Base-by-base conservation (phyloP, 2,797 vertebrate genomes). In the Chrosomus eos region DNA sequence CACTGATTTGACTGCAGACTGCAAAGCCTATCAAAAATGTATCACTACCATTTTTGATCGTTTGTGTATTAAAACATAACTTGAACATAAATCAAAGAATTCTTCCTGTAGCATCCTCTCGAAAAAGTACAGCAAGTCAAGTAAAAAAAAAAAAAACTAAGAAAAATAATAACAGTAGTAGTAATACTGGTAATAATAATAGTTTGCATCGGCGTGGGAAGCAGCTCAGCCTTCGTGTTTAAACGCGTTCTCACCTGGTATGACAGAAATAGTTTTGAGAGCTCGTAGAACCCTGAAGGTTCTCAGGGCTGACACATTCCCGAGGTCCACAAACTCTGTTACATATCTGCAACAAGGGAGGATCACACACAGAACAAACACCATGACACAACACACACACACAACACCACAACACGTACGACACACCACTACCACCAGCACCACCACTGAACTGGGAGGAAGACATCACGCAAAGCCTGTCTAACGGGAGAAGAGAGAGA, bases 231-330 rank as follows among this genome's bases (percentile, higher is more conserved):
- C 94, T 96, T 93, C 93, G 94, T 92, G 96, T 95, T 93, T 94
- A 96, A 96, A 94, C 91, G 93, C 91, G 94, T 94, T 97, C 98
- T 99, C 97, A 99, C 98, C 98, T 99, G 98, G 98, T 97, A 99
- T 99, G 93, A 99, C 98, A 97, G 98, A 98, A 96, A 99, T 98
- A 94, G 98, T 99, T 98, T 99, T 99, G 97, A 99, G 97, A 95
- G 98, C 98, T 98, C 98, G 97, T 96, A 99, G 97, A 98, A 99
- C 98, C 97, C 98, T 99, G 97, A 99, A 99, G 94, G 98, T 99
- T 99, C 98, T 99, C 96, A 99, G 96, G 95, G 98, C 98, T 95
- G 98, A 99, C 95, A 99, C 98, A 98, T 99, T 99, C 93, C 98
- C 98, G 94, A 99, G 97, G 96, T 99, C 98, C 97, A 99, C 98